Evolutionary conservation across 1,140 invertebrate species (phyloP), one percentile per base, ranked within the genome.

Genomic region (Berghia stephanieae): DNA sequence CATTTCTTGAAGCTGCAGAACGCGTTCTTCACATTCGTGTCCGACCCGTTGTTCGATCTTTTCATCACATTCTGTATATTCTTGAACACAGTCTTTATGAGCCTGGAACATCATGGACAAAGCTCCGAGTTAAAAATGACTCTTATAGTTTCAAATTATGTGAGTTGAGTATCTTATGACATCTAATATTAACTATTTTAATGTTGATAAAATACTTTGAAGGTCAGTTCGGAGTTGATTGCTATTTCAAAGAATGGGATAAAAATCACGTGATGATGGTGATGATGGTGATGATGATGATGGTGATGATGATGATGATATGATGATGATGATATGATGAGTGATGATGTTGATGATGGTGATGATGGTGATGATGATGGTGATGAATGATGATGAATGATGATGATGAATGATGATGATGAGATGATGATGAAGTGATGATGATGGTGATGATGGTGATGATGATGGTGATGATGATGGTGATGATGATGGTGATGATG

Each of bases 21-120:
- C 60, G 10, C 43, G 5, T 38, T 86, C 10, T 83, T 82, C 80
- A 80, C 70, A n/a, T 71, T 88, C 49, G 96, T 98, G 66, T 97
- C 98, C 88, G 96, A 99, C 92, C 96, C 97, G 4, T 97, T 98
- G 86, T 96, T 98, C 83, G 98, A 99, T 89, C 91, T 99, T 76
- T 98, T 98, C 90, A 98, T 99, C 88, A 99, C 96, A 21, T 91
- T 98, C 57, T 98, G 96, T 90, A 99, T 99, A 90, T 95, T 98
- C 55, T 94, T 98, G 79, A 99, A 99, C 88, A 99, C 97, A 0
- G 91, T 98, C 80, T 97, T 98, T 90, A 98, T 99, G 97, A 96
- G 97, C 18, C 91, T 98, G 87, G 97, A 99, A 90, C 96, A 98
- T 89, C 94, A 98, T 89, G 94, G 95, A 80, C 97, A 97, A 95